Percentiles rank a stretch among this genome's conserved stretches.
phyloP scores from a whole-genome alignment of 2,113 vertebrate genomes.

The Mungos mungo region DNA sequence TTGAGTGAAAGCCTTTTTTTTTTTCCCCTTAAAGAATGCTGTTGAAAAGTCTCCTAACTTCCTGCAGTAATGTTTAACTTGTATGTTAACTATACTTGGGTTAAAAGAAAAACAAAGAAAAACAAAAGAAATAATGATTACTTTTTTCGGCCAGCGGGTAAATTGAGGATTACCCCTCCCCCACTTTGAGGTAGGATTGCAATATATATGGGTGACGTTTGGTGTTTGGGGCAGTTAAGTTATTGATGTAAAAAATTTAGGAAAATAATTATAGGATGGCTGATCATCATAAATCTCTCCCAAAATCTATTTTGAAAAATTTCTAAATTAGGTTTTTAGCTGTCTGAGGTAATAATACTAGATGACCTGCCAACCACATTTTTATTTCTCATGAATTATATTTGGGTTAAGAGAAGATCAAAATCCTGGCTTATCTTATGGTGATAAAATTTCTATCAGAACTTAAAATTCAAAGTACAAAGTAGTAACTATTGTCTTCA shows the following conservation, averaged over 20 bases:
- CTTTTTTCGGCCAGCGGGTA: neutral
- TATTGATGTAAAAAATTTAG: neutral
- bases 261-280: neutral
- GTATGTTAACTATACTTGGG: neutral
- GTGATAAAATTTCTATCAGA: constrained; percentile 30
- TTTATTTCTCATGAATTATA: constrained; percentile 27
- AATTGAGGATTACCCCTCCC: neutral
- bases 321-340: constrained; percentile 3
- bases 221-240: neutral
- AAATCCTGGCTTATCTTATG: neutral
- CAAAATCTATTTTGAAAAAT: constrained; percentile 6
- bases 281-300: neutral
- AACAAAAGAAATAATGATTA: neutral
- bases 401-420: neutral
- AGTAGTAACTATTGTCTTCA: neutral
- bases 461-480: neutral
- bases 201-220: neutral
- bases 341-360: neutral
- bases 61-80: neutral
- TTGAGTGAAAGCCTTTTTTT: neutral
- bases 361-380: neutral
- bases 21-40: neutral
- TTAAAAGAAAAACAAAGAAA: neutral
- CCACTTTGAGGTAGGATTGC: neutral
- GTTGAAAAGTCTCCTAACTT: neutral